Percentiles rank a stretch among this genome's conserved stretches.
phyloP scores from a whole-genome alignment of 2,113 vertebrate genomes.

The Serinus canaria region DNA sequence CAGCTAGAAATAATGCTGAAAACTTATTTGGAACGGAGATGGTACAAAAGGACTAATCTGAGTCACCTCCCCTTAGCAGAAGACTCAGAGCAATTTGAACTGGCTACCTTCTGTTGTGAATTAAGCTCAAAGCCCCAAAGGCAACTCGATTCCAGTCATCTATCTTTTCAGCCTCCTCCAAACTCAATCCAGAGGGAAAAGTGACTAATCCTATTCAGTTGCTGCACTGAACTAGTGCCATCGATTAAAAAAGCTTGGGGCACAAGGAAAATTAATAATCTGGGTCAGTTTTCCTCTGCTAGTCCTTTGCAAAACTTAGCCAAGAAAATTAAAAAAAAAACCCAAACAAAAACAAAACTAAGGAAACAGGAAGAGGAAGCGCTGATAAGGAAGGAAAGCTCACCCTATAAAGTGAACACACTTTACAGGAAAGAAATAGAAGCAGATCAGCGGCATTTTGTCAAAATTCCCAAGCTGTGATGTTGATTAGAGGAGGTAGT shows the following conservation, averaged over 20 bases:
- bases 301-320: not conserved
- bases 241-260: slow-evolving; percentile 18
- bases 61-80: not conserved
- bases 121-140: slow-evolving; percentile 46
- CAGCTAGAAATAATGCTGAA: slow-evolving; percentile 8
- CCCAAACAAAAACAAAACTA: not conserved
- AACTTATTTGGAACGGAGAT: not conserved
- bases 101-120: slow-evolving; percentile 34
- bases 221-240: not conserved
- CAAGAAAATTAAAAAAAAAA: not conserved
- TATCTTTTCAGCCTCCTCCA: slow-evolving; percentile 43
- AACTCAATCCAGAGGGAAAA: slow-evolving; percentile 32
- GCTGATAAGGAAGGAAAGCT: not conserved
- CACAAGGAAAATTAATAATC: slow-evolving; percentile 6
- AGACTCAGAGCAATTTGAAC: not conserved
- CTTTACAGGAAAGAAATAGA: not conserved
- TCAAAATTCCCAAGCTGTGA: not conserved
- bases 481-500: not conserved
- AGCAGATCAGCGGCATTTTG: not conserved
- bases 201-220: slow-evolving; percentile 40
- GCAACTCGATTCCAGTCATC: not conserved
- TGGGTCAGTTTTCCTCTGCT: not conserved
- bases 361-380: not conserved
- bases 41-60: slow-evolving; percentile 21
- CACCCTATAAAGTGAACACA: not conserved